phyloP scores from a whole-genome alignment of 2,113 vertebrate genomes.

The Capreolus pygargus region DNA sequence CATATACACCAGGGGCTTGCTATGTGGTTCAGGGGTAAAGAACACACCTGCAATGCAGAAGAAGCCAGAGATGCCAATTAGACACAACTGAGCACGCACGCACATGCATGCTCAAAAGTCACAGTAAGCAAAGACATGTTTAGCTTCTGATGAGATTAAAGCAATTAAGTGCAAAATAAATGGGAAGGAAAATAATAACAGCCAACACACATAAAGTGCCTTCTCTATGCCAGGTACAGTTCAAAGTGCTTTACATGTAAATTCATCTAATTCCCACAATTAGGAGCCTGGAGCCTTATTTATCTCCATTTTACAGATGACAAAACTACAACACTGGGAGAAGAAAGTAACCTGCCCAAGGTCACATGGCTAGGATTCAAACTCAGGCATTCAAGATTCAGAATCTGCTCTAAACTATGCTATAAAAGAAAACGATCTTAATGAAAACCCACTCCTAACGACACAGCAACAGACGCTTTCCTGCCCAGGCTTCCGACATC shows the following conservation, averaged over 20 bases:
- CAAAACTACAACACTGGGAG: background rate
- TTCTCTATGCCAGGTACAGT: background rate
- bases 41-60: background rate
- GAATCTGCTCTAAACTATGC: background rate
- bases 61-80: background rate
- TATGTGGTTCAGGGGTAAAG: background rate
- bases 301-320: background rate
- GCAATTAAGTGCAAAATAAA: background rate
- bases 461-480: background rate
- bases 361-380: background rate
- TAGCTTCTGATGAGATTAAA: background rate
- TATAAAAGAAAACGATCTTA: background rate
- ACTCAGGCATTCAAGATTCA: background rate
- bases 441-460: background rate
- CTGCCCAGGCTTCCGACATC: background rate
- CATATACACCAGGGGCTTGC: background rate
- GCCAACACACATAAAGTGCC: background rate
- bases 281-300: too few relatives aligned
- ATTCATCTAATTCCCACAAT: background rate
- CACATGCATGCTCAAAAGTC: accelerated
- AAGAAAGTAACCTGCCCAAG: background rate
- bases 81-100: background rate
- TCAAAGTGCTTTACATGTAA: background rate
- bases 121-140: background rate
- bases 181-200: background rate